Evolutionary conservation across 2,113 vertebrate genomes (phyloP).

Genomic region (Bufo gargarizans): DNA sequence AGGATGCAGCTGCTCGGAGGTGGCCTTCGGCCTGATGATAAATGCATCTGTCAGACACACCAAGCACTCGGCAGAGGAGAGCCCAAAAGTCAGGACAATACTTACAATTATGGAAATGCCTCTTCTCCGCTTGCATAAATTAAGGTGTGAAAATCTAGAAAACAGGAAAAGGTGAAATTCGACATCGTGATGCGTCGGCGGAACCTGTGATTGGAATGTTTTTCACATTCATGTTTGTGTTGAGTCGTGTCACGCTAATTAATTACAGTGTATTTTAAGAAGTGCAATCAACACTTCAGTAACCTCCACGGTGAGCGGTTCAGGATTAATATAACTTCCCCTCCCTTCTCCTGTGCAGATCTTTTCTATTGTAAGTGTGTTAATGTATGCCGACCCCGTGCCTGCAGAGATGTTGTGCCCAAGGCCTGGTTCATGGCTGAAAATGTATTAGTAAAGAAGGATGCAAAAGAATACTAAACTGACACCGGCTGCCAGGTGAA

Average conservation of each 20-base stretch:
- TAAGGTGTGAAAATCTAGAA: neutral
- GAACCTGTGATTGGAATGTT: neutral
- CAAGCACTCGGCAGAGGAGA: neutral
- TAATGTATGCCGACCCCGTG: no score
- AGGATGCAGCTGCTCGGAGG: neutral
- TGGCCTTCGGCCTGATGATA: conserved; percentile 45
- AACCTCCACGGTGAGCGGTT: no score
- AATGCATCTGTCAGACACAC: conserved; percentile 32
- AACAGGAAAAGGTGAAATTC: neutral
- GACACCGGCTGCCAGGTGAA: no score
- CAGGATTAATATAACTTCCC: no score
- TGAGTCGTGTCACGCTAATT: neutral
- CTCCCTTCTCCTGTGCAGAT: no score
- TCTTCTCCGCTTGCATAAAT: neutral
- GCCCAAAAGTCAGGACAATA: neutral
- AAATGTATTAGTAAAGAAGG: no score
- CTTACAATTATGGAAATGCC: conserved; percentile 40
- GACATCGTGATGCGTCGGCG: neutral
- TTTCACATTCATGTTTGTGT: neutral
- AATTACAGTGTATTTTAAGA: neutral
- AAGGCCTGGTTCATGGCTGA: no score
- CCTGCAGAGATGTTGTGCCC: no score
- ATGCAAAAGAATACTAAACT: no score
- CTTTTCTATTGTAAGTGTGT: no score
- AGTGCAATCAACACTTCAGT: neutral